Base-by-base conservation (phyloP, 1,140 invertebrate species). In the Lethocerus indicus region DNA sequence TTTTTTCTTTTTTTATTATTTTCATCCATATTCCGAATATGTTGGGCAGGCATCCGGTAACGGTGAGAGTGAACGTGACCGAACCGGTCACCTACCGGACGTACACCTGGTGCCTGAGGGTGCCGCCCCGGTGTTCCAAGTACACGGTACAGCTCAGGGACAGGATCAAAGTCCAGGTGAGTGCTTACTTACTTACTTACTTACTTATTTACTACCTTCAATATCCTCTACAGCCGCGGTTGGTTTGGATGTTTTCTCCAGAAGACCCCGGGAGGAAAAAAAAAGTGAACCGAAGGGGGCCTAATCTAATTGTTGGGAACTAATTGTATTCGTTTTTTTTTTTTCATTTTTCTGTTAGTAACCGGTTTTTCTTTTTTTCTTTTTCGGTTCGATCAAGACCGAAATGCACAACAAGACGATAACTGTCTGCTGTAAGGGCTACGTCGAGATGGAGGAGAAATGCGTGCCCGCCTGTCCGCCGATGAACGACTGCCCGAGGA, bases 111-210 rank as follows among this genome's bases (percentile, higher is more conserved):
- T 60, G 59, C 35, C 41, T 60, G 20, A 51, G 52, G 18, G 53
- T 60, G 3, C 59, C 59, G n/a, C 59, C 59, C 21, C 48, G 59
- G 20, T 60, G 59, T 37, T 54, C 54, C 32, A 56, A 57, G 32
- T 57, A 57, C 51, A 54, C 50, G 9, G 42, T 52, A 3, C 50
- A 56, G 41, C 47, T 58, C 37, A 50, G 51, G 40, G 56, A 58
- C 16, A 49, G 53, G 14, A 27, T 55, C 20, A 57, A 49, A 42
- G 49, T 51, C 20, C 49, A 60, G 36, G 55, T 57, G 51, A 49
- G 45, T 24, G 14, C 47, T 13, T 14, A 25, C 43, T 41, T 25
- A 14, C 27, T 47, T 2, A 23, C 23, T 24, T 24, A 37, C 5
- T 27, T 12, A 23, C 9, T 42, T n/a, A n/a, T n/a, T n/a, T n/a